Evolutionary conservation across 2,797 vertebrate species (phyloP).

Genomic region (Ara ararauna): DNA sequence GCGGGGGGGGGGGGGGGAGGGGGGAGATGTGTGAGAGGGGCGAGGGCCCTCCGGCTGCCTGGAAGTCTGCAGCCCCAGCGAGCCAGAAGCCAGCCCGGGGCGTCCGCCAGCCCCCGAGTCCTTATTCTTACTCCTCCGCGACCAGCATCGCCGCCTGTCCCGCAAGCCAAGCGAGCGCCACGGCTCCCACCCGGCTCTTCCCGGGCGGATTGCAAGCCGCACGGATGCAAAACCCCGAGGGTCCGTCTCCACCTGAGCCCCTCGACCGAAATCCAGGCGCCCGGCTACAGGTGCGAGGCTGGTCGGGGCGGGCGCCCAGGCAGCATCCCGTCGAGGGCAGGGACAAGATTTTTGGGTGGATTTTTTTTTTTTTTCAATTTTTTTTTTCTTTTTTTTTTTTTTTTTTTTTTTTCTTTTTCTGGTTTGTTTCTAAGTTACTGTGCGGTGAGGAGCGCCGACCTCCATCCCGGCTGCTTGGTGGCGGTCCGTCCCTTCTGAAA

Average conservation of each 20-base stretch:
- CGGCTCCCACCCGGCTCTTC: not conserved
- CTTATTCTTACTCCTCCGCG: not conserved
- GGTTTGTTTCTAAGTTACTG: not conserved
- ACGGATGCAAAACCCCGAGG: slow-evolving; percentile 40
- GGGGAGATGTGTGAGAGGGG: not conserved
- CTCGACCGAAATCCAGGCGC: not conserved
- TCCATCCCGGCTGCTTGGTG: not conserved
- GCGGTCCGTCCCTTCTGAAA: not conserved
- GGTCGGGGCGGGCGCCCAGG: not conserved
- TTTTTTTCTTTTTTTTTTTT: too few species aligned
- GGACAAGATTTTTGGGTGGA: not conserved
- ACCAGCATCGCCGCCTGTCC: not conserved
- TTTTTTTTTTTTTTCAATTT: not conserved
- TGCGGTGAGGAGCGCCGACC: not conserved
- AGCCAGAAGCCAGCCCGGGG: not conserved
- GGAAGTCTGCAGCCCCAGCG: not conserved
- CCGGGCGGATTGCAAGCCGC: not conserved
- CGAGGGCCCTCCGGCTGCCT: not conserved
- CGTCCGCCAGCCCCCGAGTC: not conserved
- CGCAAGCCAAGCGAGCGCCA: slow-evolving; percentile 7
- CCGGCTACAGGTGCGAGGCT: slow-evolving; percentile 36
- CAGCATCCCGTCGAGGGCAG: not conserved
- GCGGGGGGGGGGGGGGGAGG: not conserved
- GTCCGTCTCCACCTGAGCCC: slow-evolving; percentile 18
- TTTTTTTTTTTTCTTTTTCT: too few species aligned